phyloP scores from a whole-genome alignment of 2,113 vertebrate genomes.

The Synodontis membranacea region DNA sequence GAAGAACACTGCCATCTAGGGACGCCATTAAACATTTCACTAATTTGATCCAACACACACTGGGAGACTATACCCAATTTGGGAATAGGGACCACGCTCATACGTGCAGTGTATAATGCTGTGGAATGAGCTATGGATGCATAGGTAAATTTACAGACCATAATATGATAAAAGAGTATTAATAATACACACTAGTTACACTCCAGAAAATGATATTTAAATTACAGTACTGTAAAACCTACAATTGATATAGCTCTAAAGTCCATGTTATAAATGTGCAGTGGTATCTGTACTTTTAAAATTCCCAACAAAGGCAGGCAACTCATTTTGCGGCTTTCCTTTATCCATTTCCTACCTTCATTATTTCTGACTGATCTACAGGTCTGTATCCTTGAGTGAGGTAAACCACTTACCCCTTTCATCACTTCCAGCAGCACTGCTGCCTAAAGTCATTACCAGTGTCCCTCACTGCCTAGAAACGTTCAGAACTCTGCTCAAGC shows the following conservation, averaged over 20 bases:
- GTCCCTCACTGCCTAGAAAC: neutral
- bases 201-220: neutral
- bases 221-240: neutral
- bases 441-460: neutral
- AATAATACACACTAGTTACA: neutral
- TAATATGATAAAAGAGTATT: neutral
- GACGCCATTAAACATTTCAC: neutral
- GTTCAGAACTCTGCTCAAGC: neutral
- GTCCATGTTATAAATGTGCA: neutral
- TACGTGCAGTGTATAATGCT: too few relatives aligned
- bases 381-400: neutral
- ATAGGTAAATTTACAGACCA: neutral
- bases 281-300: too few relatives aligned
- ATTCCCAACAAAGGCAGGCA: too few relatives aligned
- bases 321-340: too few relatives aligned
- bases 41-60: neutral
- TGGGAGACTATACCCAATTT: neutral
- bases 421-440: neutral
- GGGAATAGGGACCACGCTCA: too few relatives aligned
- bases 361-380: neutral
- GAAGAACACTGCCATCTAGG: constrained; percentile 8
- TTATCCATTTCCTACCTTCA: neutral
- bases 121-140: too few relatives aligned
- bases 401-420: neutral
- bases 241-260: neutral